Percentiles rank a stretch among this genome's conserved stretches.
Conservation (phyloP, 2,113 vertebrate species). For the Tympanuchus pallidicinctus region DNA sequence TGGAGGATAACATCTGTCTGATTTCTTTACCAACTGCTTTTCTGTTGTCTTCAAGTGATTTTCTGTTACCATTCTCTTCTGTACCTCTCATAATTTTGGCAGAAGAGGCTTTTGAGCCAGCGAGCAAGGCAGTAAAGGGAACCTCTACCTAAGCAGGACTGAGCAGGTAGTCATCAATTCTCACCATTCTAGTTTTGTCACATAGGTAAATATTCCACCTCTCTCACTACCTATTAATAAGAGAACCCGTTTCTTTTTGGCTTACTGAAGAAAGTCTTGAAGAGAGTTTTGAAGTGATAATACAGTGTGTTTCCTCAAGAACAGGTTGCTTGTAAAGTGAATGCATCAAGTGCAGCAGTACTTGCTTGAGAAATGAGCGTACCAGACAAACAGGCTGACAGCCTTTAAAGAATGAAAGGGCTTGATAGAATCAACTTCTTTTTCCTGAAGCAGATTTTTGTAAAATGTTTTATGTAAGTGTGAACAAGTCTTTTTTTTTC, state of each 20-base stretch:
- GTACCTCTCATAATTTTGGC: not conserved
- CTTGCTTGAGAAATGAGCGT: not conserved
- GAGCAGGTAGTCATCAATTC: not conserved
- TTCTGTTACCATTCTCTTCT: not conserved
- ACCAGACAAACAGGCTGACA: not conserved
- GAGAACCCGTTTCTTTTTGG: not conserved
- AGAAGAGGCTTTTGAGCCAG: not conserved
- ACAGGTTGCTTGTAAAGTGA: not conserved
- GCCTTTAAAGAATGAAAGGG: not conserved
- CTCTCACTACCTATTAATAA: not conserved
- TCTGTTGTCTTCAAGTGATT: not conserved
- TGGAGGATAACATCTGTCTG: not conserved
- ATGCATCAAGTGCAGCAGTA: not conserved
- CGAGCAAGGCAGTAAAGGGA: not conserved
- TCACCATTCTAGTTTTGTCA: not conserved
- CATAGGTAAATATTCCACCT: not conserved
- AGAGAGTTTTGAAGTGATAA: slow-evolving; percentile 25
- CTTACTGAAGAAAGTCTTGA: not conserved
- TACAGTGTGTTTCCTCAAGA: not conserved
- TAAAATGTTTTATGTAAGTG: not conserved
- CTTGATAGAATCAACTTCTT: not conserved
- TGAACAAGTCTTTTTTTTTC: not conserved
- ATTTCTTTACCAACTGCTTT: not conserved
- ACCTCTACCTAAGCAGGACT: fast-evolving
- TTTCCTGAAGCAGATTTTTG: not conserved